Percentiles rank a stretch among this genome's conserved stretches.
Evolutionary conservation across 2,888 invertebrate species (phyloP).

Genomic region (Lampropteryx suffumata): DNA sequence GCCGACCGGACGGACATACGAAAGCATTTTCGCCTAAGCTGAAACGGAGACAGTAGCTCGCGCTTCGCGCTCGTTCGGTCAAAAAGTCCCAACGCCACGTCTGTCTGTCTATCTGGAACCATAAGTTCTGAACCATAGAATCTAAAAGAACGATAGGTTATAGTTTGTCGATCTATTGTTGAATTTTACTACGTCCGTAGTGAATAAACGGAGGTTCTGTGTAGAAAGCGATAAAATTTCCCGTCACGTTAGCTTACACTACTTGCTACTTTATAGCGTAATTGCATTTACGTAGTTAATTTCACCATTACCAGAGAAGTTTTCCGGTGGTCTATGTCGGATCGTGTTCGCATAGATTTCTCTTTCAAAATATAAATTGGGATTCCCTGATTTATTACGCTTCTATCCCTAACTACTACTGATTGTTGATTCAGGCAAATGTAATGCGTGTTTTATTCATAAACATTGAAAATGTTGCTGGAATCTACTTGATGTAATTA

Average conservation of each 20-base stretch:
- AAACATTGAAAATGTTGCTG: slow-evolving; percentile 29
- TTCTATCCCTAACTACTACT: slow-evolving; percentile 10
- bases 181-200: slow-evolving; percentile 44
- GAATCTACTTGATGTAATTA: slow-evolving; percentile 13
- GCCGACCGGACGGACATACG: too few species aligned
- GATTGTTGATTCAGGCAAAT: slow-evolving; percentile 20
- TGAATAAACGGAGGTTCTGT: slow-evolving; percentile 48
- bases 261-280: slow-evolving; percentile 46
- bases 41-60: too few species aligned
- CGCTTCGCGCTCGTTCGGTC: too few species aligned
- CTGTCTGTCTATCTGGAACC: too few species aligned
- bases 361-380: slow-evolving; percentile 18
- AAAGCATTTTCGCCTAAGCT: too few species aligned
- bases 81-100: too few species aligned
- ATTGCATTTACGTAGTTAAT: slow-evolving; percentile 56
- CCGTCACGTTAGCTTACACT: slow-evolving; percentile 41
- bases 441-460: slow-evolving; percentile 30
- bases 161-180: slow-evolving; percentile 34
- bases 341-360: slow-evolving; percentile 31
- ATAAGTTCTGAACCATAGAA: too few species aligned
- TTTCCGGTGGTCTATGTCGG: slow-evolving; percentile 43
- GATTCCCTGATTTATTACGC: slow-evolving; percentile 7
- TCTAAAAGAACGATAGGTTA: too few species aligned
- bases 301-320: slow-evolving; percentile 50
- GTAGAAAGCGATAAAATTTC: slow-evolving; percentile 67